These are phyloP conservation scores for Enteromius fasciolatus DNA, from an alignment of 2,797 vertebrate genomes.

Conservation along the genomic window DNA sequence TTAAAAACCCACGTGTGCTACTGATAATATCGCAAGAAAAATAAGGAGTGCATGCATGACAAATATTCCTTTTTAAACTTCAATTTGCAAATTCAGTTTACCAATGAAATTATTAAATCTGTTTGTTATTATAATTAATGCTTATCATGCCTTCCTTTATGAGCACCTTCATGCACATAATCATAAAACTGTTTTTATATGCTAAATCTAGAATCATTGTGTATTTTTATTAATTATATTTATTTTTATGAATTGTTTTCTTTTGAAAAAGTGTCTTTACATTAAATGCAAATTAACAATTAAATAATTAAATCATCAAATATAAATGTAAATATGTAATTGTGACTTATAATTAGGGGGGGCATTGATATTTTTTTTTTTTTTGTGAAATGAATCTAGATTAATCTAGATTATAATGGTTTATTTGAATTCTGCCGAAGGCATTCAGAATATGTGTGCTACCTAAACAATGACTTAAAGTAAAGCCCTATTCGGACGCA, in stretches of 20 bases:
- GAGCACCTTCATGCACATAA: neutral
- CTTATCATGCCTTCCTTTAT: neutral
- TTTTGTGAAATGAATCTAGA: too few relatives aligned
- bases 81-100: neutral
- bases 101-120: neutral
- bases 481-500: too few relatives aligned
- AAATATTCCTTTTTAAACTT: neutral
- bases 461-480: too few relatives aligned
- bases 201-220: neutral
- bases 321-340: neutral
- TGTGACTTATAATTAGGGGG: too few relatives aligned
- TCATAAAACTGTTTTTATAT: neutral
- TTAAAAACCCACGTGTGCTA: neutral
- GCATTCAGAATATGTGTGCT: too few relatives aligned
- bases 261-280: neutral
- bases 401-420: too few relatives aligned
- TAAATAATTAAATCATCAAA: neutral
- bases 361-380: too few relatives aligned
- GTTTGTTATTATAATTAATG: neutral
- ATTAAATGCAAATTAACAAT: neutral
- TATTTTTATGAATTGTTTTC: neutral
- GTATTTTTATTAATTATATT: neutral
- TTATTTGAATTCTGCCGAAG: too few relatives aligned
- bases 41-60: neutral
- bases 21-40: constrained; percentile 14